phyloP scores from a whole-genome alignment of 2,888 invertebrate species.

The Hecatera dysodea region DNA sequence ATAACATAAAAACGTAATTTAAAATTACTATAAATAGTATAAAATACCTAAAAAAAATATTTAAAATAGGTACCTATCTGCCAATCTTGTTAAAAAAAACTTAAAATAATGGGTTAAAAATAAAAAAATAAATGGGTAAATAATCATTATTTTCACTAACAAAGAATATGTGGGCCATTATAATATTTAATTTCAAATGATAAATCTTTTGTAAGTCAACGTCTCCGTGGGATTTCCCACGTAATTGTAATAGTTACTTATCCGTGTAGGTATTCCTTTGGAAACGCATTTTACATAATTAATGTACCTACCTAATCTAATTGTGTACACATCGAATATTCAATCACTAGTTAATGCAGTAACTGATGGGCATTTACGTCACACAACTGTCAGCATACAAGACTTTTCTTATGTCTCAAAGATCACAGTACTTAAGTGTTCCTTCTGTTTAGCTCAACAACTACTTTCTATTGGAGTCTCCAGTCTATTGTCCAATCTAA shows the following conservation, averaged over 20 bases:
- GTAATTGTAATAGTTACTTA: neutral
- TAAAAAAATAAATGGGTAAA: no score
- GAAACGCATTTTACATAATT: constrained; percentile 10
- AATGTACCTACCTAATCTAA: neutral
- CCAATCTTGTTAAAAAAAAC: no score
- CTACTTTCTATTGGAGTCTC: no score
- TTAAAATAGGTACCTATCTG: no score
- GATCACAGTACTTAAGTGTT: neutral
- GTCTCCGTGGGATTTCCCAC: constrained; percentile 11
- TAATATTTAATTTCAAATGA: neutral
- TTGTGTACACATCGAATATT: constrained; percentile 12
- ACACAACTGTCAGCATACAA: neutral
- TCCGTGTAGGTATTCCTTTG: neutral
- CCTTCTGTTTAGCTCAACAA: neutral
- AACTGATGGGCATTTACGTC: constrained; percentile 27
- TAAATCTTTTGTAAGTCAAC: constrained; percentile 3
- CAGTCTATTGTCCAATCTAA: neutral
- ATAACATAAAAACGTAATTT: no score
- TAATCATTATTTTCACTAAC: neutral
- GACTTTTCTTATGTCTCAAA: neutral
- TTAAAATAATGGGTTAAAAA: no score
- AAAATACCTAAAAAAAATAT: no score
- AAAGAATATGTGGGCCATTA: neutral
- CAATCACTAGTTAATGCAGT: constrained; percentile 6
- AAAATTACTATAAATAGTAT: no score